A percentile compares a stretch with the other conserved stretches of the same genome.
Conservation (phyloP, 2,888 invertebrate genomes). For the Stegana nigrithorax region DNA sequence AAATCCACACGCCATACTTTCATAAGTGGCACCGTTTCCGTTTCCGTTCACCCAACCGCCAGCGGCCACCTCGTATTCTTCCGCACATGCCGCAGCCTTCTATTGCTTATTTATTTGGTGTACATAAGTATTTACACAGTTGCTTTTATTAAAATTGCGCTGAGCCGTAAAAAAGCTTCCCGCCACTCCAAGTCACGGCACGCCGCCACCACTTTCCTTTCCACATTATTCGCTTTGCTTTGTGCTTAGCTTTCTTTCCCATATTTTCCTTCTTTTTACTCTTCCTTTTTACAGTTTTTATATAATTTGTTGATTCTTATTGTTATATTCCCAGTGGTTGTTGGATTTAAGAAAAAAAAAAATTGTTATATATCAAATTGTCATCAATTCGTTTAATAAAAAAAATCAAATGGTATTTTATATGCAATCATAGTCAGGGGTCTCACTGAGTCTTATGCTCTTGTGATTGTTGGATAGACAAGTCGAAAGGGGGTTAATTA, state of each 20-base stretch:
- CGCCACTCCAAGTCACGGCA: too few species aligned
- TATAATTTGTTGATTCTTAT: conserved; percentile 16
- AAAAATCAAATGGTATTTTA: too few species aligned
- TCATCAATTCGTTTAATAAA: too few species aligned
- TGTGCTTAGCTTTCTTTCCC: background rate
- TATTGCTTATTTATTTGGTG: conserved; percentile 18
- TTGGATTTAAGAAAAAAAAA: background rate
- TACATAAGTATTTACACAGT: conserved; percentile 18
- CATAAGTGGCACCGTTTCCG: too few species aligned
- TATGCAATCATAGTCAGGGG: too few species aligned
- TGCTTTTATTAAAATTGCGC: conserved; percentile 18
- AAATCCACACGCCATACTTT: too few species aligned
- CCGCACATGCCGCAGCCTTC: background rate
- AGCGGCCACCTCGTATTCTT: too few species aligned
- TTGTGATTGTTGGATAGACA: too few species aligned
- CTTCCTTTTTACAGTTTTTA: background rate
- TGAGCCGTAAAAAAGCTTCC: conserved; percentile 13
- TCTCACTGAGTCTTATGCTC: too few species aligned
- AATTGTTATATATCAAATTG: background rate
- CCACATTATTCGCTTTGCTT: background rate
- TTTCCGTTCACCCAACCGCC: too few species aligned
- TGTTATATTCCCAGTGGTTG: background rate
- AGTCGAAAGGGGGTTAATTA: too few species aligned
- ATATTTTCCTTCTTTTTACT: background rate
- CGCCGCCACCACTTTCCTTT: background rate